Conservation (phyloP, 2,888 invertebrate genomes). For the Apotomis betuletana region DNA sequence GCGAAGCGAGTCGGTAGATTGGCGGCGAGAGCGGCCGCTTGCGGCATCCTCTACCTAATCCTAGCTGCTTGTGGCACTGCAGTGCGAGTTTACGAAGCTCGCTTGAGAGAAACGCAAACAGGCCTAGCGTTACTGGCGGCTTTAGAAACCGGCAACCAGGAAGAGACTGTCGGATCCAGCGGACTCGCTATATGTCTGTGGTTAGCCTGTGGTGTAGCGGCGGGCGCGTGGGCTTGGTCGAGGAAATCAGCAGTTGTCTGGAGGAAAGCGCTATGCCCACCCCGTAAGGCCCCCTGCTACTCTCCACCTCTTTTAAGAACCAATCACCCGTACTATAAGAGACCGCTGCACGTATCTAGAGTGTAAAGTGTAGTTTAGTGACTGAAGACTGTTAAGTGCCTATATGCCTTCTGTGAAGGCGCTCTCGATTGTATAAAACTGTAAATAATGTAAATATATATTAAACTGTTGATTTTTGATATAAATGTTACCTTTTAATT, state of each 20-base stretch:
- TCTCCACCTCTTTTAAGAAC: constrained; percentile 70
- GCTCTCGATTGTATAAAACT: constrained; percentile 70
- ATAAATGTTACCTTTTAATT: constrained; percentile 54
- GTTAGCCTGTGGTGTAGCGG: constrained; percentile 85
- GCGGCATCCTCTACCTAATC: constrained; percentile 89
- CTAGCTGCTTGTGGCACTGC: constrained; percentile 89
- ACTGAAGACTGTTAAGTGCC: constrained; percentile 52
- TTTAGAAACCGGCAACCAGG: constrained; percentile 66
- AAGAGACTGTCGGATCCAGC: constrained; percentile 58
- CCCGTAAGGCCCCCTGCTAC: constrained; percentile 70
- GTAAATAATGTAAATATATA: constrained; percentile 76
- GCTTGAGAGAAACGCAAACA: constrained; percentile 75
- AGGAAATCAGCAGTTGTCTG: constrained; percentile 84
- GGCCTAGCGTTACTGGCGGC: constrained; percentile 78
- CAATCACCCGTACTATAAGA: constrained; percentile 71
- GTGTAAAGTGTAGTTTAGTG: constrained; percentile 57
- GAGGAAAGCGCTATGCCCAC: constrained; percentile 78
- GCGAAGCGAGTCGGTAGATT: constrained; percentile 87
- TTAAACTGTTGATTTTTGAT: constrained; percentile 76
- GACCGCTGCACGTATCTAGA: constrained; percentile 75
- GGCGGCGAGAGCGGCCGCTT: constrained; percentile 90
- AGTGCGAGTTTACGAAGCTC: constrained; percentile 86
- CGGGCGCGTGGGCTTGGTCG: constrained; percentile 88
- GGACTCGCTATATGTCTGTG: constrained; percentile 84
- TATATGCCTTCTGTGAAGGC: constrained; percentile 80